Conservation (phyloP, 2,113 vertebrate genomes). For the Ochotona princeps region DNA sequence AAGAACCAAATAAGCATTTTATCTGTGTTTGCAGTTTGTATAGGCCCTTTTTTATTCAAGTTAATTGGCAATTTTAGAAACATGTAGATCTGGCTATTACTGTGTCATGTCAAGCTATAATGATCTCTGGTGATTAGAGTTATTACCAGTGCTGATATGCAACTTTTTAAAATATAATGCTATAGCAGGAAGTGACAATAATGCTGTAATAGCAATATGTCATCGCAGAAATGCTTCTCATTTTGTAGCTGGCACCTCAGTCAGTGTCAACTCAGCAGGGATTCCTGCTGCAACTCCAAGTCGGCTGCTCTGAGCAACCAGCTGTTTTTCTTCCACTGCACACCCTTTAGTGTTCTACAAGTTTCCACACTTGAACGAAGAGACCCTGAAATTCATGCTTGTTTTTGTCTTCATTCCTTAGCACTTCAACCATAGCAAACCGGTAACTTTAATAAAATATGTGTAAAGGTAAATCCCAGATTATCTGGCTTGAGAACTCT, state of each 20-base stretch:
- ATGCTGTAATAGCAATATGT: not conserved
- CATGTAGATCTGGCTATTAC: not conserved
- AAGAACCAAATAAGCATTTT: slow-evolving; percentile 61
- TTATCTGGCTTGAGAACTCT: not conserved
- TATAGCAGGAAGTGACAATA: too few relatives aligned
- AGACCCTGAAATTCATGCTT: not conserved
- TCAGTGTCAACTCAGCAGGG: not conserved
- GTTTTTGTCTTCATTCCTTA: slow-evolving; percentile 17
- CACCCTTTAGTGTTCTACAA: not conserved
- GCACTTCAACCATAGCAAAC: not conserved
- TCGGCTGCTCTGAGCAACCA: not conserved
- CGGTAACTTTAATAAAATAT: not conserved
- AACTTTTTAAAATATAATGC: too few relatives aligned
- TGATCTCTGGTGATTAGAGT: not conserved
- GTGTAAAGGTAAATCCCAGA: not conserved
- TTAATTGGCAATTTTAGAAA: slow-evolving; percentile 9
- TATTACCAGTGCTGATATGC: not conserved
- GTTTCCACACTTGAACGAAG: not conserved
- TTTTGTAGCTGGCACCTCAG: not conserved
- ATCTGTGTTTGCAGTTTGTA: not conserved
- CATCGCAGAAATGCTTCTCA: not conserved
- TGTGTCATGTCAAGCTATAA: not conserved
- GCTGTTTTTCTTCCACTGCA: not conserved
- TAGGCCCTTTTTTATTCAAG: slow-evolving; percentile 35
- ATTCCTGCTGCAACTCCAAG: not conserved